Percentiles rank a stretch among this genome's conserved stretches.
Evolutionary conservation across 2,888 invertebrate genomes (phyloP).

Genomic region (Subacronicta megacephala): DNA sequence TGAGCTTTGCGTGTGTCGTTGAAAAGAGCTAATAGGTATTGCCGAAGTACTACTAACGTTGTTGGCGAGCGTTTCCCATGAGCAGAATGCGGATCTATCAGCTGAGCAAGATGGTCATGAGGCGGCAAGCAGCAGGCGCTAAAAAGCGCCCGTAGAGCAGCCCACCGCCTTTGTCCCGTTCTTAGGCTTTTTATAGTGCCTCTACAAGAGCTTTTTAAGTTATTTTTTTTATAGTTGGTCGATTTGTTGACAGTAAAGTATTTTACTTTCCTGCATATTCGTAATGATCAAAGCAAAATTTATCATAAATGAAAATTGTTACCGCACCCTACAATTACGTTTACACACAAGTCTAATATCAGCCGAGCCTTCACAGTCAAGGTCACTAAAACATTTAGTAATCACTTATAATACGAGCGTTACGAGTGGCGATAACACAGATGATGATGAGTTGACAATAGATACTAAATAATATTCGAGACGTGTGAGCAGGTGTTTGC

Average conservation of each 20-base stretch:
- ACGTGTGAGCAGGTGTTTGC: slow-evolving; percentile 38
- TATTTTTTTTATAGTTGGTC: neutral
- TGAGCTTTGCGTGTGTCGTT: slow-evolving; percentile 75
- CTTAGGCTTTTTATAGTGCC: slow-evolving; percentile 64
- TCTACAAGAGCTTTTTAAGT: slow-evolving; percentile 32
- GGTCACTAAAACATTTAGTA: slow-evolving; percentile 48
- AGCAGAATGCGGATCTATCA: slow-evolving; percentile 75
- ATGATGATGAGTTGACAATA: slow-evolving; percentile 21
- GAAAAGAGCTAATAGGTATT: slow-evolving; percentile 50
- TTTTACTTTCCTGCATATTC: slow-evolving; percentile 22
- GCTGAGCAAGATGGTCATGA: slow-evolving; percentile 75
- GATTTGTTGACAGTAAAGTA: slow-evolving; percentile 1
- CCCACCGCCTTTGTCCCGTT: slow-evolving; percentile 76
- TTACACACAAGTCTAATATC: slow-evolving; percentile 47
- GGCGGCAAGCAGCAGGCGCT: slow-evolving; percentile 83
- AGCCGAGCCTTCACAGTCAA: slow-evolving; percentile 45
- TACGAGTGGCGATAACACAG: slow-evolving; percentile 44
- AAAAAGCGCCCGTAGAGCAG: slow-evolving; percentile 74
- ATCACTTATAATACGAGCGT: slow-evolving; percentile 45
- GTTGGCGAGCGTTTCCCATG: slow-evolving; percentile 76
- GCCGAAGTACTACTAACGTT: slow-evolving; percentile 77
- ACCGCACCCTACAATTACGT: slow-evolving; percentile 47
- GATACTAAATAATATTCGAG: slow-evolving; percentile 13
- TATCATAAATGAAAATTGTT: slow-evolving; percentile 32
- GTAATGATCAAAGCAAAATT: slow-evolving; percentile 15